Percentiles rank a stretch among this genome's conserved stretches.
Evolutionary conservation across 2,113 vertebrate species (phyloP).

Genomic region (Crotalus viridis): DNA sequence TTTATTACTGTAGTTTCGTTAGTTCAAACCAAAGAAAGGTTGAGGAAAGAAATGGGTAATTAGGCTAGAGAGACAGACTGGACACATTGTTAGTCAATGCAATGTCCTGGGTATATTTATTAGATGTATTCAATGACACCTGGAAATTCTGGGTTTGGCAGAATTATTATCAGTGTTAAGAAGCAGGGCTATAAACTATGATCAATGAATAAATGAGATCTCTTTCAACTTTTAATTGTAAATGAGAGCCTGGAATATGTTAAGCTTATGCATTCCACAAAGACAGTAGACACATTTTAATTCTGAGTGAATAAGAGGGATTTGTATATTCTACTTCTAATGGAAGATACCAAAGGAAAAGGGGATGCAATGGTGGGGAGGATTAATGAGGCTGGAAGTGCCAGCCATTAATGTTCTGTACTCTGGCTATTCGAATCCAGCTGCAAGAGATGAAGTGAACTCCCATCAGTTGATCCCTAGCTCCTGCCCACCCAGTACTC

Average conservation of each 20-base stretch:
- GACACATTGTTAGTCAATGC: background rate
- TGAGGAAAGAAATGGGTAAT: background rate
- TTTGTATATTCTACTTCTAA: background rate
- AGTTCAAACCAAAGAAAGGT: background rate
- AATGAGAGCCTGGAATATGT: background rate
- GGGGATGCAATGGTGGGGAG: background rate
- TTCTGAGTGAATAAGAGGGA: background rate
- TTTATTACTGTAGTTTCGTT: background rate
- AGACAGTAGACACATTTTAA: background rate
- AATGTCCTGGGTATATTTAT: background rate
- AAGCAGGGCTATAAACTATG: background rate
- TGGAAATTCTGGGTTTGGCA: background rate
- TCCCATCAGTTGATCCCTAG: too few species aligned
- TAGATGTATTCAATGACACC: background rate
- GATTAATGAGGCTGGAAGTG: background rate
- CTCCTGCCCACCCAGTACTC: too few species aligned
- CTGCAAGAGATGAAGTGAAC: too few species aligned
- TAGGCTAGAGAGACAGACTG: background rate
- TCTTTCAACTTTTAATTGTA: background rate
- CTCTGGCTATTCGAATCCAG: background rate
- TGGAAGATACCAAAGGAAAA: background rate
- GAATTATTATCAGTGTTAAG: background rate
- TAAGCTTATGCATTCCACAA: background rate
- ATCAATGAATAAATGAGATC: background rate
- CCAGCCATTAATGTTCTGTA: background rate